Conservation (phyloP, 2,888 invertebrate species). For the Athrips mouffetella region DNA sequence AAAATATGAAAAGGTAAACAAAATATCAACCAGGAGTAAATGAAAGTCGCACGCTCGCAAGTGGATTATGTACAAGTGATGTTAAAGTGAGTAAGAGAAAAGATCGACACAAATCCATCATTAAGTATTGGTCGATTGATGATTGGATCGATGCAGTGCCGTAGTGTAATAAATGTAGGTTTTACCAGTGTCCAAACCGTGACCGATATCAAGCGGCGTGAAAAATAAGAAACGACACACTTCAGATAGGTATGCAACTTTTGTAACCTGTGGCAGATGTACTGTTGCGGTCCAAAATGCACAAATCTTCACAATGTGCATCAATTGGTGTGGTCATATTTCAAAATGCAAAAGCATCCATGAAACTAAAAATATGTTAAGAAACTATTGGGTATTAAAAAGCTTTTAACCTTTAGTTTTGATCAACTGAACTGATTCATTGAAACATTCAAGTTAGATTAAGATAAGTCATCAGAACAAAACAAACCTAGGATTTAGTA, state of each 20-base stretch:
- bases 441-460: no score
- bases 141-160: constrained; percentile 40
- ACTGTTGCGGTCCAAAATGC: constrained; percentile 45
- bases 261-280: constrained; percentile 40
- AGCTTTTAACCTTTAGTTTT: no score
- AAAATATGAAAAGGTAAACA: no score
- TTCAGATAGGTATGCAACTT: constrained; percentile 68
- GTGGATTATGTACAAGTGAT: constrained; percentile 20
- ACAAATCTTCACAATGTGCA: no score
- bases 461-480: no score
- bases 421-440: no score
- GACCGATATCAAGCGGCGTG: constrained; percentile 76
- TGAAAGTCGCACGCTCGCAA: constrained; percentile 17
- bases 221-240: constrained; percentile 76
- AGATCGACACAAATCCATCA: constrained; percentile 16
- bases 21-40: no score
- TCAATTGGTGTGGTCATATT: no score
- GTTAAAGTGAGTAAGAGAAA: neutral
- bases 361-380: neutral
- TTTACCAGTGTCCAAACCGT: constrained; percentile 77
- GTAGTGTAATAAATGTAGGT: constrained; percentile 60
- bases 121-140: constrained; percentile 22
- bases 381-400: neutral
- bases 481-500: no score
- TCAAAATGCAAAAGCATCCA: neutral